phyloP scores from a whole-genome alignment of 2,888 invertebrate species.

The Creontiades dilutus region DNA sequence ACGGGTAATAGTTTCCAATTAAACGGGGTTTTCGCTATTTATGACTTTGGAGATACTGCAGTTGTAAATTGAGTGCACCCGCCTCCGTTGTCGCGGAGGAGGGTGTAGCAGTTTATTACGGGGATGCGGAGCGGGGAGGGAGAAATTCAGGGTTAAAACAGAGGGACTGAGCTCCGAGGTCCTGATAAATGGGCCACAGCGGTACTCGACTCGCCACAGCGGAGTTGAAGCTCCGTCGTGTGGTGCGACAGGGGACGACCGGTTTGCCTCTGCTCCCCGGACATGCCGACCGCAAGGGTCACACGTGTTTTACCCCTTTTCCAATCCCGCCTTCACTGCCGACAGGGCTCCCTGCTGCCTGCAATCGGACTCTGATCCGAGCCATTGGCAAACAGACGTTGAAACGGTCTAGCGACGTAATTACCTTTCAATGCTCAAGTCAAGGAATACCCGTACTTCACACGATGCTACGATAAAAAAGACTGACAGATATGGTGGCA shows the following conservation, averaged over 20 bases:
- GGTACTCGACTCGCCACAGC: background rate
- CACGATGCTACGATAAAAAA: no score
- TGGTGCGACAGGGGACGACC: slow-evolving; percentile 43
- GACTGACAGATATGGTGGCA: no score
- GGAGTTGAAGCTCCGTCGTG: slow-evolving; percentile 48
- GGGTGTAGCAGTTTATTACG: slow-evolving; percentile 59
- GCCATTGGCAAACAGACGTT: background rate
- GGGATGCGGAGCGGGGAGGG: background rate
- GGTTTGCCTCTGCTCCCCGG: slow-evolving; percentile 27
- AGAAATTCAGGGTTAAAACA: slow-evolving; percentile 23
- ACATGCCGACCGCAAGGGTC: slow-evolving; percentile 32
- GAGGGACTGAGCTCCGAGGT: background rate
- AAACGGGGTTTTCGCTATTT: slow-evolving; percentile 61
- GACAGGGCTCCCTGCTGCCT: background rate
- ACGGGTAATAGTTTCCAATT: slow-evolving; percentile 66
- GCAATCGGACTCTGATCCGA: background rate
- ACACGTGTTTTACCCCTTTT: slow-evolving; percentile 4
- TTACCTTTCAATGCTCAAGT: no score
- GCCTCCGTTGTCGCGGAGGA: background rate
- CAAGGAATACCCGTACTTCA: no score
- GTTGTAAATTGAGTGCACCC: slow-evolving; percentile 63
- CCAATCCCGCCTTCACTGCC: background rate
- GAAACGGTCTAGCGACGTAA: background rate
- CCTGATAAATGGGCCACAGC: slow-evolving; percentile 28
- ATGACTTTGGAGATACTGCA: slow-evolving; percentile 63